Conservation (phyloP, 2,113 vertebrate genomes). For the Perca schrenkii region DNA sequence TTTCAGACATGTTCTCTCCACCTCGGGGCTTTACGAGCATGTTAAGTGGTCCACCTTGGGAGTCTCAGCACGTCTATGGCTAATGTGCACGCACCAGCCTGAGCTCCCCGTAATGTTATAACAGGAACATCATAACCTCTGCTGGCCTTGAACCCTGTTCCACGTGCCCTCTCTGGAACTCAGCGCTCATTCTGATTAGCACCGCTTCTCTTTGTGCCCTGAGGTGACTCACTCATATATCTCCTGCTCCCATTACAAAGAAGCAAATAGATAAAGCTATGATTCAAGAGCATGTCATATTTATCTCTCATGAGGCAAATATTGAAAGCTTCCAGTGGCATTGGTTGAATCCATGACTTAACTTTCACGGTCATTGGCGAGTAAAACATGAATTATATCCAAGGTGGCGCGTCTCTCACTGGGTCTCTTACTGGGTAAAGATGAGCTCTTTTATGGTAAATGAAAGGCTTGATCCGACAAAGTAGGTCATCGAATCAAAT, state of each 20-base stretch:
- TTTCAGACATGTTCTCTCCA: conserved; percentile 8
- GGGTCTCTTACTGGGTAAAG: too few species aligned
- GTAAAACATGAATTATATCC: too few species aligned
- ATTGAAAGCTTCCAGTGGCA: background rate
- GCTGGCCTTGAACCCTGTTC: conserved; percentile 36
- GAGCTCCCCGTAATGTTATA: conserved; percentile 43
- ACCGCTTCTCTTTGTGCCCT: background rate
- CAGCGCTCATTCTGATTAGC: conserved; percentile 29
- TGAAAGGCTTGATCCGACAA: too few species aligned
- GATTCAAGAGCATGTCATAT: background rate
- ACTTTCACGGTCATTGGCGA: background rate
- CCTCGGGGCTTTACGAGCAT: background rate
- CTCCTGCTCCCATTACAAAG: background rate
- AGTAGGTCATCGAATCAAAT: too few species aligned
- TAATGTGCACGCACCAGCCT: conserved; percentile 20
- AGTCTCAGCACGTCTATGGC: conserved; percentile 43
- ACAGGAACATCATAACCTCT: conserved; percentile 36
- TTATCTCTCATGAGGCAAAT: conserved; percentile 5
- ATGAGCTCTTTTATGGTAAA: too few species aligned
- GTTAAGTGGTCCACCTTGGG: conserved; percentile 13
- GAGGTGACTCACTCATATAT: conserved; percentile 5
- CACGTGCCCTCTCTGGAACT: conserved; percentile 1
- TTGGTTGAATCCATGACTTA: background rate
- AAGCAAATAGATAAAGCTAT: background rate
- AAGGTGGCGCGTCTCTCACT: too few species aligned